phyloP scores from a whole-genome alignment of 2,797 vertebrate genomes.

The Acanthis flammea region DNA sequence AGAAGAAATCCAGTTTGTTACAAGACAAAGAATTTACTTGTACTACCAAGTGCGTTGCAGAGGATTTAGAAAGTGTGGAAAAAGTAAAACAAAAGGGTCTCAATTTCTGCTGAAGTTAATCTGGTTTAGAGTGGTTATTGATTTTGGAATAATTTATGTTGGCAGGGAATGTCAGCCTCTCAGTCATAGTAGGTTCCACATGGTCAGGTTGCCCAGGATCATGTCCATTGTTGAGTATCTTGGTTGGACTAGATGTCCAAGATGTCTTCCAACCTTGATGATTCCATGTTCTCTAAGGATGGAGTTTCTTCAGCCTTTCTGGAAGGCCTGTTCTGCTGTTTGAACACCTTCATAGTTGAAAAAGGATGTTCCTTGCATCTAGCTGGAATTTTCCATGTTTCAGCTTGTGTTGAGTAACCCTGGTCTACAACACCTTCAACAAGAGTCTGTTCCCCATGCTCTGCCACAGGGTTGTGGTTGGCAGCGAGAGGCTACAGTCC shows the following conservation, averaged over 20 bases:
- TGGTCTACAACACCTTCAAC: neutral
- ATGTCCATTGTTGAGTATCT: neutral
- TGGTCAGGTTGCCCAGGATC: neutral
- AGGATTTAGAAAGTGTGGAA: neutral
- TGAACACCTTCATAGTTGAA: neutral
- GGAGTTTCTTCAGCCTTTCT: neutral
- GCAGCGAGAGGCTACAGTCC: neutral
- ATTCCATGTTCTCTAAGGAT: neutral
- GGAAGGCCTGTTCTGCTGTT: neutral
- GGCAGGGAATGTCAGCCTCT: neutral
- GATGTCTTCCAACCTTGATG: neutral
- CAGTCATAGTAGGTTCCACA: neutral
- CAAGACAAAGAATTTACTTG: neutral
- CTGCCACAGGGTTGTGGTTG: fast-evolving
- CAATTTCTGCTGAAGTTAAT: neutral
- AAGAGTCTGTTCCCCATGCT: neutral
- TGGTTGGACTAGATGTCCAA: neutral
- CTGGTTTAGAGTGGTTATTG: neutral
- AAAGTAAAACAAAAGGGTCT: neutral
- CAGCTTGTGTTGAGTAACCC: neutral
- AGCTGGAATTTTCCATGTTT: neutral
- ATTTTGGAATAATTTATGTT: neutral
- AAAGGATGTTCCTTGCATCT: neutral
- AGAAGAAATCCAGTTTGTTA: neutral
- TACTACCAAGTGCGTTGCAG: neutral